Evolutionary conservation across 2,888 invertebrate species (phyloP).

Genomic region (Merodon equestris): DNA sequence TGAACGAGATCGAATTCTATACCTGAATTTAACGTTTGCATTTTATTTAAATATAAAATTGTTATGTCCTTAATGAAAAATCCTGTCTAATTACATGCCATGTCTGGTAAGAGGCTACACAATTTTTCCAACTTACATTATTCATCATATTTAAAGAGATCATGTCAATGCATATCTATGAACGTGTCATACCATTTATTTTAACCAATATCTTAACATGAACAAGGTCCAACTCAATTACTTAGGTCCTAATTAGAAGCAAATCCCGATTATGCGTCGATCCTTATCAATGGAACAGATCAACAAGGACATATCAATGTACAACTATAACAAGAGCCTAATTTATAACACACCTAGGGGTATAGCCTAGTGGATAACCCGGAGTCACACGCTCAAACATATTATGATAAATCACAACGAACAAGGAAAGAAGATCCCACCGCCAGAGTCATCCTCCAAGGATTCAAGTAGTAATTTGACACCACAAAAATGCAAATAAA

Average conservation of each 20-base stretch:
- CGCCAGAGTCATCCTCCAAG: slow-evolving; percentile 43
- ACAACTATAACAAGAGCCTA: slow-evolving; percentile 45
- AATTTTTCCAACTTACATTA: too few relatives aligned
- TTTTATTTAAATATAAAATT: too few relatives aligned
- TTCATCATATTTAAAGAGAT: too few relatives aligned
- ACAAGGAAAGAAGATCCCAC: slow-evolving; percentile 42
- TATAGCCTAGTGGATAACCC: slow-evolving; percentile 54
- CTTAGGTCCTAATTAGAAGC: slow-evolving; percentile 48
- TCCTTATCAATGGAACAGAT: not conserved
- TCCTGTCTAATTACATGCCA: too few relatives aligned
- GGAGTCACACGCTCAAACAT: slow-evolving; percentile 58
- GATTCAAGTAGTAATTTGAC: slow-evolving; percentile 65
- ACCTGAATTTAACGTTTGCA: too few relatives aligned
- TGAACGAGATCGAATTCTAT: too few relatives aligned
- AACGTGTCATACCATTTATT: too few relatives aligned
- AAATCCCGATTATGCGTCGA: slow-evolving; percentile 30
- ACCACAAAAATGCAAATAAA: slow-evolving; percentile 65
- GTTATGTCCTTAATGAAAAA: too few relatives aligned
- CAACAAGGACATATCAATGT: slow-evolving; percentile 39
- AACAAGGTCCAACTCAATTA: slow-evolving; percentile 35
- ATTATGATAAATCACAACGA: slow-evolving; percentile 63
- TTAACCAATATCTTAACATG: not conserved
- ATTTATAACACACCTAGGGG: too few relatives aligned
- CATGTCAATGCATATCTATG: too few relatives aligned
- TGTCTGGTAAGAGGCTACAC: too few relatives aligned